phyloP scores from a whole-genome alignment of 2,888 invertebrate genomes.

The Amiota communis region DNA sequence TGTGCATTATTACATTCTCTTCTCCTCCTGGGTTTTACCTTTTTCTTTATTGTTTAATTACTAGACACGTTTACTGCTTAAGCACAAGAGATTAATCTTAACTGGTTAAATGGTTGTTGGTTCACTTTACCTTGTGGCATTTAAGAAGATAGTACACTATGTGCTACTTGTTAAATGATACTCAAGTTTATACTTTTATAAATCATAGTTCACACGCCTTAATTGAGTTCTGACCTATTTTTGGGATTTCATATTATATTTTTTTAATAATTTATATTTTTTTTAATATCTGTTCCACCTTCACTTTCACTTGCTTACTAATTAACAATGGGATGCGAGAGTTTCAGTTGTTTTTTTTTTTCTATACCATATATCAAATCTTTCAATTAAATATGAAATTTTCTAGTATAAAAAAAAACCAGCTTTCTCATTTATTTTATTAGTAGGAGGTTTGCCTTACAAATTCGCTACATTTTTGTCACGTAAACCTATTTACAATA shows the following conservation, averaged over 20 bases:
- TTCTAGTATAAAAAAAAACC: slow-evolving; percentile 26
- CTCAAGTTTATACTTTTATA: background rate
- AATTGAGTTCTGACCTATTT: slow-evolving; percentile 62
- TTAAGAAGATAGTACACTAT: no score
- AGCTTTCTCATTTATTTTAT: slow-evolving; percentile 49
- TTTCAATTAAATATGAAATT: background rate
- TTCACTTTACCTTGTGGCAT: no score
- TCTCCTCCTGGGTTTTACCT: no score
- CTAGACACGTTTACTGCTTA: no score
- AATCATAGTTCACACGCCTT: slow-evolving; percentile 53
- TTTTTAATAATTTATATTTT: slow-evolving; percentile 31
- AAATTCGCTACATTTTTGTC: slow-evolving; percentile 5
- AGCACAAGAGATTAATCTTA: no score
- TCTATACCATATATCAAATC: slow-evolving; percentile 11
- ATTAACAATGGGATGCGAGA: slow-evolving; percentile 45
- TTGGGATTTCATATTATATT: slow-evolving; percentile 23
- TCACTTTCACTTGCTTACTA: slow-evolving; percentile 34
- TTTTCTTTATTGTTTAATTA: no score
- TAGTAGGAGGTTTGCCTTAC: no score
- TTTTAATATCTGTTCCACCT: slow-evolving; percentile 51
- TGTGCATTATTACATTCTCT: no score
- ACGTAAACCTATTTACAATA: no score
- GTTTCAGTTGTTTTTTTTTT: background rate
- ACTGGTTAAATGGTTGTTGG: no score
- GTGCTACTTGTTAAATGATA: no score